A percentile compares a stretch with the other conserved stretches of the same genome.
These are phyloP conservation scores for Harmothoe impar DNA, from an alignment of 2,888 invertebrate species.

Conservation along the genomic window DNA sequence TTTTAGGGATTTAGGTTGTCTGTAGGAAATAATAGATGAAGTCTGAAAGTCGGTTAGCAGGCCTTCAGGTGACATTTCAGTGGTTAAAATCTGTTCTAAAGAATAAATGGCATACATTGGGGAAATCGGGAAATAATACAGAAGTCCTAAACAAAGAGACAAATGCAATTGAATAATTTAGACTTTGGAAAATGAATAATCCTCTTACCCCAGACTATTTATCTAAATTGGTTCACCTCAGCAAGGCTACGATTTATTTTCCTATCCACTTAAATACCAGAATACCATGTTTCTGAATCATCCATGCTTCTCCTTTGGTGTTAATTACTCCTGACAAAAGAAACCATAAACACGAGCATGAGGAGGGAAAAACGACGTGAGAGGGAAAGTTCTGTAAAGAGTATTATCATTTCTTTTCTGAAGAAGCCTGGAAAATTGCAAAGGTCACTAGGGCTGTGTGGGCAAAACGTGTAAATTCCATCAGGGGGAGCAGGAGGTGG, in stretches of 20 bases:
- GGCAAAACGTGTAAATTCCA: not conserved
- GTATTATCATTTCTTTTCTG: not conserved
- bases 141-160: too few relatives aligned
- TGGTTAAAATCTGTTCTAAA: too few relatives aligned
- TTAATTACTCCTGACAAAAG: not conserved
- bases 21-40: not conserved
- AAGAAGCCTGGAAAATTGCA: not conserved
- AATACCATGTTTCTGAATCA: too few relatives aligned
- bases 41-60: not conserved
- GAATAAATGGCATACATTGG: too few relatives aligned
- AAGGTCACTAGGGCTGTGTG: constrained; percentile 21
- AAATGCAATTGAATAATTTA: too few relatives aligned
- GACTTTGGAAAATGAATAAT: too few relatives aligned
- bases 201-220: too few relatives aligned
- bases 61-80: too few relatives aligned
- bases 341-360: not conserved
- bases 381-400: constrained; percentile 6
- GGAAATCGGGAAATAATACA: too few relatives aligned
- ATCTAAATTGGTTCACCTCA: too few relatives aligned
- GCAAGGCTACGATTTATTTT: too few relatives aligned
- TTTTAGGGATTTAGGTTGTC: not conserved
- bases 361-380: not conserved
- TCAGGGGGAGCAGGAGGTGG: not conserved
- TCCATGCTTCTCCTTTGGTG: not conserved
- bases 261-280: too few relatives aligned